phyloP scores from a whole-genome alignment of 2,888 invertebrate genomes.

The Villa cingulata region DNA sequence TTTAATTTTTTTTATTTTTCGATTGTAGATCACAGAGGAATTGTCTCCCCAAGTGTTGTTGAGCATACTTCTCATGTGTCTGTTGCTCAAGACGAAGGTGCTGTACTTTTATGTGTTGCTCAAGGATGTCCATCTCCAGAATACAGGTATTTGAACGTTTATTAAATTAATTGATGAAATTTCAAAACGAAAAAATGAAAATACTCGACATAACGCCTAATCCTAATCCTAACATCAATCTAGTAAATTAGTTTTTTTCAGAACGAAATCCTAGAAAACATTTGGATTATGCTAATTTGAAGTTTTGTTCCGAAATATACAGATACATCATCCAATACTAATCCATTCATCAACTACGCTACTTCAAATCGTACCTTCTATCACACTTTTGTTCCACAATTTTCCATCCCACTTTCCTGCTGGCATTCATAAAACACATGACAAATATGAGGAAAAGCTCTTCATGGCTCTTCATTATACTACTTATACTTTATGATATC shows the following conservation, averaged over 20 bases:
- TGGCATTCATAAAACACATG: background rate
- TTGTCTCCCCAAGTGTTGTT: conserved; percentile 55
- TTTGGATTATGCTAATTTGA: no score
- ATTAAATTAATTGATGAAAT: no score
- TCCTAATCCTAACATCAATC: no score
- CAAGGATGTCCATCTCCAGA: conserved; percentile 67
- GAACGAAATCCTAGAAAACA: no score
- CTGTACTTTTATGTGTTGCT: conserved; percentile 63
- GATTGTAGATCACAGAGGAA: conserved; percentile 52
- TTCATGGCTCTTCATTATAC: conserved; percentile 9
- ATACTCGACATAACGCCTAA: no score
- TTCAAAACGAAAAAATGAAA: no score
- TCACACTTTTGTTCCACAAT: conserved; percentile 1
- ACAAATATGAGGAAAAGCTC: conserved; percentile 2
- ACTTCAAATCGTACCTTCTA: no score
- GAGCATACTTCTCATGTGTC: conserved; percentile 56
- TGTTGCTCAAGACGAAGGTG: conserved; percentile 58
- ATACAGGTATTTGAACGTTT: no score
- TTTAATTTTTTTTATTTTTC: background rate
- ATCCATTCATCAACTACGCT: no score
- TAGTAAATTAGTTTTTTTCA: no score
- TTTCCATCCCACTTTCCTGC: background rate
- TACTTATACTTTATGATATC: conserved; percentile 9
- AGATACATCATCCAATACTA: no score
- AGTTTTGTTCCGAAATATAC: no score